These are phyloP conservation scores for Ardeotis arabs DNA, from an alignment of 2,113 vertebrate species.

Conservation along the genomic window DNA sequence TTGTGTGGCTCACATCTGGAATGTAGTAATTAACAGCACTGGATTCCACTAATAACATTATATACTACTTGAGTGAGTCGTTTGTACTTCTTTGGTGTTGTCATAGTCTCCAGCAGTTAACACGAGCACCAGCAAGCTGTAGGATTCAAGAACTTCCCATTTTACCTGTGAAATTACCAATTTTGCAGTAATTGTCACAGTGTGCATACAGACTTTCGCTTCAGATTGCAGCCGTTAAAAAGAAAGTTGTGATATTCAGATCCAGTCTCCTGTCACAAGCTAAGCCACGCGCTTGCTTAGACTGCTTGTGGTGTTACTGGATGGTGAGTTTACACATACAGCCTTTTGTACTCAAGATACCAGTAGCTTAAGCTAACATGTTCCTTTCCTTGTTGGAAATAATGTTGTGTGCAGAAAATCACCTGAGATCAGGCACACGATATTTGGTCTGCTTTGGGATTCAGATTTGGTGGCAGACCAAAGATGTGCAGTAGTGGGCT, in stretches of 20 bases:
- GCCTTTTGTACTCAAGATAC: background rate
- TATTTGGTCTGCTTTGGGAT: background rate
- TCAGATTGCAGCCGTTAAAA: background rate
- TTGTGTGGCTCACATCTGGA: background rate
- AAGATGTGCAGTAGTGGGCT: background rate
- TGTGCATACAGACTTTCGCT: background rate
- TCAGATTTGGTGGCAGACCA: background rate
- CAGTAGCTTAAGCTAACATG: background rate
- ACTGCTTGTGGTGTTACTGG: background rate
- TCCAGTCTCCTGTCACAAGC: background rate
- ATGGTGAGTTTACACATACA: background rate
- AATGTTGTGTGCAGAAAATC: background rate
- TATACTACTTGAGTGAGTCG: background rate
- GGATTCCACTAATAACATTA: background rate
- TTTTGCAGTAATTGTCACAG: background rate
- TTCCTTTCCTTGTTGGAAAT: background rate
- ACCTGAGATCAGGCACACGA: rapidly evolving
- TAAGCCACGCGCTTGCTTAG: background rate
- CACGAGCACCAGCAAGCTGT: background rate
- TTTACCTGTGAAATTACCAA: background rate
- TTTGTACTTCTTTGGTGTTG: background rate
- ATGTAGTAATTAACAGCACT: background rate
- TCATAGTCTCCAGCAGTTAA: background rate
- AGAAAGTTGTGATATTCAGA: background rate
- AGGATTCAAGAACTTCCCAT: background rate